These are phyloP conservation scores for Peribatodes rhomboidaria DNA, from an alignment of 2,888 invertebrate species.

Conservation along the genomic window DNA sequence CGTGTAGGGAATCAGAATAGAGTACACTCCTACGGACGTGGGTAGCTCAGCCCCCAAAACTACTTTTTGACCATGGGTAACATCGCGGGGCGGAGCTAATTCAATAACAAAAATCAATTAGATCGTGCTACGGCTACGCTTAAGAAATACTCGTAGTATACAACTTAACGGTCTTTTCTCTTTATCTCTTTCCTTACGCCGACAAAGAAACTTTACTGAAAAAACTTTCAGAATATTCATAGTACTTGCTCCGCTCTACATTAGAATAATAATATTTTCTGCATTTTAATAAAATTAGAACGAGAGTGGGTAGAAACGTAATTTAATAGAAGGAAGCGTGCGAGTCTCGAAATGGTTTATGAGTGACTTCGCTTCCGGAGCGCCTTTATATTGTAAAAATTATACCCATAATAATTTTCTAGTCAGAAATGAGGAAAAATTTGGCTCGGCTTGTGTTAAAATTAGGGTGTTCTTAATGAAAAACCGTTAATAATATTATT, in stretches of 20 bases:
- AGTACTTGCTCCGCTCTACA: constrained; percentile 1
- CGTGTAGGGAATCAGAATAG: too few species aligned
- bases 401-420: constrained; percentile 28
- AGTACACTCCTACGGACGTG: too few species aligned
- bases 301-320: constrained; percentile 13
- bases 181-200: neutral
- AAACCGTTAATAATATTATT: neutral
- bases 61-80: too few species aligned
- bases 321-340: constrained; percentile 27
- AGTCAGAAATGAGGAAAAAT: constrained; percentile 14
- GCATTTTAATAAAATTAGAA: constrained; percentile 29
- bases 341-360: constrained; percentile 33
- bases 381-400: constrained; percentile 35
- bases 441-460: neutral
- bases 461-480: neutral
- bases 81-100: too few species aligned
- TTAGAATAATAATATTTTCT: constrained; percentile 20
- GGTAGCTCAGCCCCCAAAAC: too few species aligned
- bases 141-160: too few species aligned
- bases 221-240: neutral
- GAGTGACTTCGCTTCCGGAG: constrained; percentile 29
- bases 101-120: too few species aligned
- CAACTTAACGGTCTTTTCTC: too few species aligned
- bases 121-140: too few species aligned
- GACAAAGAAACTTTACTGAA: neutral